Conservation (phyloP, 2,113 vertebrate species). For the Pagrus major region DNA sequence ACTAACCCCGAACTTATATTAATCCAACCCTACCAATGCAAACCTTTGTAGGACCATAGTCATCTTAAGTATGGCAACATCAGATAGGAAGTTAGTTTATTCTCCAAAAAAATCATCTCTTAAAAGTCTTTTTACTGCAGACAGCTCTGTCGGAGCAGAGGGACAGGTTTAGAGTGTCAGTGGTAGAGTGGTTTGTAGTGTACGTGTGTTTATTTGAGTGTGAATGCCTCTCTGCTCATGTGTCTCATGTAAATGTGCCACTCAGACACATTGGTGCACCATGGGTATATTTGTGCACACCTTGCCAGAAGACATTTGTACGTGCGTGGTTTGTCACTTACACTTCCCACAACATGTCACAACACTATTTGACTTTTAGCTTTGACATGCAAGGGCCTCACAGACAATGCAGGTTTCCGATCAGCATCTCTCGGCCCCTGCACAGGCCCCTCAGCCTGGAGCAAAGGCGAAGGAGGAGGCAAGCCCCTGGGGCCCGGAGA, state of each 20-base stretch:
- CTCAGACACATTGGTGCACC: constrained; percentile 12
- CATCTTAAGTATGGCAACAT: constrained; percentile 5
- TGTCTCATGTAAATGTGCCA: constrained; percentile 19
- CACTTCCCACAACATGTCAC: constrained; percentile 50
- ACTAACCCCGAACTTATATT: neutral
- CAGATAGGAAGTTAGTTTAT: constrained; percentile 2
- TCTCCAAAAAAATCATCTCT: constrained; percentile 3
- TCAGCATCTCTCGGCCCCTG: constrained; percentile 43
- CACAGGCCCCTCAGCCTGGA: constrained; percentile 30
- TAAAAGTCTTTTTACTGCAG: constrained; percentile 35
- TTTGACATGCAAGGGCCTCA: constrained; percentile 43
- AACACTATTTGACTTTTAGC: constrained; percentile 67
- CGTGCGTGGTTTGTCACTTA: constrained; percentile 36
- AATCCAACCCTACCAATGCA: neutral
- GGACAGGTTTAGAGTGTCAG: constrained; percentile 47
- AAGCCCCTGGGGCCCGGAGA: constrained; percentile 31
- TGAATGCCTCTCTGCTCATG: constrained; percentile 16
- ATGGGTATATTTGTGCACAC: constrained; percentile 22
- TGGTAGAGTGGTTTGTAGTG: constrained; percentile 41
- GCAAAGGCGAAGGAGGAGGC: constrained; percentile 35
- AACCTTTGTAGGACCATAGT: neutral
- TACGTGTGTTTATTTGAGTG: constrained; percentile 34
- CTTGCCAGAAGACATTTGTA: constrained; percentile 33
- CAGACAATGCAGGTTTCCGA: constrained; percentile 55
- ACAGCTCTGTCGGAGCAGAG: constrained; percentile 15